A percentile compares a stretch with the other conserved stretches of the same genome.
Conservation (phyloP, 2,113 vertebrate genomes). For the Periophthalmodon schlosseri region DNA sequence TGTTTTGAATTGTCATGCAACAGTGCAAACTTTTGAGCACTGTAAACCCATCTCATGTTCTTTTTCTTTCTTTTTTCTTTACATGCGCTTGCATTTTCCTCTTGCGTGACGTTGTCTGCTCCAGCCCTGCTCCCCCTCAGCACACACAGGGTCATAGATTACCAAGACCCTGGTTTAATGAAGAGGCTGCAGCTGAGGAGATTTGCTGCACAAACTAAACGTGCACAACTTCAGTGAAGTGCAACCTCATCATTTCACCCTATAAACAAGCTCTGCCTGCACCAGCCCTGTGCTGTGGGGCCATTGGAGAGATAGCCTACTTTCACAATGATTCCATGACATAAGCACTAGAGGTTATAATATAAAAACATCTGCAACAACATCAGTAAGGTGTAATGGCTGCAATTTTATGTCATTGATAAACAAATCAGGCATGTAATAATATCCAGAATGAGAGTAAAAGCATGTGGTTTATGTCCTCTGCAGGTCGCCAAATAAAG, state of each 20-base stretch:
- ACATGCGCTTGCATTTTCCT: background rate
- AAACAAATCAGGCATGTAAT: conserved; percentile 7
- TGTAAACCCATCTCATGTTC: background rate
- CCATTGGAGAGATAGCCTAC: conserved; percentile 1
- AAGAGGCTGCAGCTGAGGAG: conserved; percentile 32
- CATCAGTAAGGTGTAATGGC: background rate
- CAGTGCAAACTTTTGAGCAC: too few species aligned
- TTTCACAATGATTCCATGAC: background rate
- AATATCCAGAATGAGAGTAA: background rate
- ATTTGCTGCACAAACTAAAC: conserved; percentile 44
- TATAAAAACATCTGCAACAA: conserved; percentile 1
- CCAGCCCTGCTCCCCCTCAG: background rate
- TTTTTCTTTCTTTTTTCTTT: too few species aligned
- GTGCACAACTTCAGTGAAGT: conserved; percentile 35
- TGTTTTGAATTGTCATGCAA: too few species aligned
- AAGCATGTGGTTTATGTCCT: background rate
- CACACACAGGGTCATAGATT: conserved; percentile 18
- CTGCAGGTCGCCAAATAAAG: background rate
- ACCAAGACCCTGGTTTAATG: conserved; percentile 30
- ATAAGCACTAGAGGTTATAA: conserved; percentile 5
- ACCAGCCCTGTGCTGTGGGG: conserved; percentile 6
- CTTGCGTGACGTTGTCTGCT: too few species aligned
- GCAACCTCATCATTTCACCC: conserved; percentile 46
- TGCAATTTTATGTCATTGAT: conserved; percentile 6
- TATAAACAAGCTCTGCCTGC: conserved; percentile 23